Percentiles rank a stretch among this genome's conserved stretches.
These are phyloP conservation scores for Pseudococcus jackbeardsleyi DNA, from an alignment of 2,888 invertebrate species.

Conservation along the genomic window DNA sequence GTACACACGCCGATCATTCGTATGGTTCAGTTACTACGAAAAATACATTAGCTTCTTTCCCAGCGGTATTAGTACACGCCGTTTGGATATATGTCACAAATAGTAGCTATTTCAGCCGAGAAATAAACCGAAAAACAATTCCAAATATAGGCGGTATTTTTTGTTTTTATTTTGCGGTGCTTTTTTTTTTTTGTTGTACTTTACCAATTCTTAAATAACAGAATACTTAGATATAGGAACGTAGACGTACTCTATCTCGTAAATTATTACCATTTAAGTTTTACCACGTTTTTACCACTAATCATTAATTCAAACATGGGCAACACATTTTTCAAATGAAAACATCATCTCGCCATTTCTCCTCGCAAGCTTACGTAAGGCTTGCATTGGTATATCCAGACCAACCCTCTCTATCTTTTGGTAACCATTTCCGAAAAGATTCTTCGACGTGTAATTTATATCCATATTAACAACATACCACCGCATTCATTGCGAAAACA, in stretches of 20 bases:
- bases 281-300: conserved; percentile 24
- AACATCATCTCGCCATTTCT: neutral
- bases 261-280: conserved; percentile 38
- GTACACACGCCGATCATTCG: conserved; percentile 21
- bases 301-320: conserved; percentile 27
- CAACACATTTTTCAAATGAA: conserved; percentile 21
- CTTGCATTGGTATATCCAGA: neutral
- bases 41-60: conserved; percentile 49
- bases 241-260: neutral
- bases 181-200: too few relatives aligned
- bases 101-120: conserved; percentile 2
- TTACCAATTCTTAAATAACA: neutral
- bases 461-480: conserved; percentile 28
- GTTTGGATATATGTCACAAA: conserved; percentile 40
- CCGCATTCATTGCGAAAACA: conserved; percentile 14
- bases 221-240: neutral
- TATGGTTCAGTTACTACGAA: conserved; percentile 46
- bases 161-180: neutral
- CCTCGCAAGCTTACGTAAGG: neutral
- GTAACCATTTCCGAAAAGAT: neutral
- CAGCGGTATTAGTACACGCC: conserved; percentile 10
- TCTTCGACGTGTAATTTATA: neutral
- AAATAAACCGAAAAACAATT: conserved; percentile 44
- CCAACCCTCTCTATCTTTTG: neutral
- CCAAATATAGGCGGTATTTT: conserved; percentile 9